phyloP scores from a whole-genome alignment of 2,888 invertebrate species.

The Rhopalosiphum nymphaeae region DNA sequence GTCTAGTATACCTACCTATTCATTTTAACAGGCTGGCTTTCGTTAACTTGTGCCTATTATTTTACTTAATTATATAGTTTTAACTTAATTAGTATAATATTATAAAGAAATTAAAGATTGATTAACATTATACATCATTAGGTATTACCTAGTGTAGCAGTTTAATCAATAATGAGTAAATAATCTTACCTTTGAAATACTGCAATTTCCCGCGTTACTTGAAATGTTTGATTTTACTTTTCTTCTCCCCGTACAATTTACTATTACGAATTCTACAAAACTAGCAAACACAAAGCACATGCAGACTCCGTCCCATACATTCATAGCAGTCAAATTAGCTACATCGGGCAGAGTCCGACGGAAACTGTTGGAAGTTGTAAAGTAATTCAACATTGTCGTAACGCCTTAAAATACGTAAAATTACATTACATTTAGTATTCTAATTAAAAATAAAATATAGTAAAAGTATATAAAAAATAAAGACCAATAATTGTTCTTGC shows the following conservation, averaged over 20 bases:
- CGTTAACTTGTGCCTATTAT: neutral
- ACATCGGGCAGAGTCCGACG: conserved; percentile 93
- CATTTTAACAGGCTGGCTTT: neutral
- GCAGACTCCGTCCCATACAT: conserved; percentile 96
- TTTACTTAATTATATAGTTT: neutral
- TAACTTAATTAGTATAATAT: neutral
- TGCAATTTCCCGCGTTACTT: neutral
- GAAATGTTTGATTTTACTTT: conserved; percentile 5
- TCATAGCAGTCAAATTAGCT: conserved; percentile 94
- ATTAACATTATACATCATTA: neutral
- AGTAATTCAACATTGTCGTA: conserved; percentile 98
- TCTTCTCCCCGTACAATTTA: conserved; percentile 94
- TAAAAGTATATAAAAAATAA: neutral
- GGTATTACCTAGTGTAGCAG: neutral
- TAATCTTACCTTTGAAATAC: conserved; percentile 14
- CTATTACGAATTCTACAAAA: conserved; percentile 92
- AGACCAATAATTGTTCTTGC: conserved; percentile 95
- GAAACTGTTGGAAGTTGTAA: conserved; percentile 94
- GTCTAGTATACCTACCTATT: neutral
- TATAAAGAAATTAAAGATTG: neutral
- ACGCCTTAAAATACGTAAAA: conserved; percentile 78
- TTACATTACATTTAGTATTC: conserved; percentile 5
- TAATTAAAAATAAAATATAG: neutral
- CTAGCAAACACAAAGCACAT: conserved; percentile 98
- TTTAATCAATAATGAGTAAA: neutral